A percentile compares a stretch with the other conserved stretches of the same genome.
phyloP scores from a whole-genome alignment of 2,797 vertebrate species.

The Spheniscus humboldti region DNA sequence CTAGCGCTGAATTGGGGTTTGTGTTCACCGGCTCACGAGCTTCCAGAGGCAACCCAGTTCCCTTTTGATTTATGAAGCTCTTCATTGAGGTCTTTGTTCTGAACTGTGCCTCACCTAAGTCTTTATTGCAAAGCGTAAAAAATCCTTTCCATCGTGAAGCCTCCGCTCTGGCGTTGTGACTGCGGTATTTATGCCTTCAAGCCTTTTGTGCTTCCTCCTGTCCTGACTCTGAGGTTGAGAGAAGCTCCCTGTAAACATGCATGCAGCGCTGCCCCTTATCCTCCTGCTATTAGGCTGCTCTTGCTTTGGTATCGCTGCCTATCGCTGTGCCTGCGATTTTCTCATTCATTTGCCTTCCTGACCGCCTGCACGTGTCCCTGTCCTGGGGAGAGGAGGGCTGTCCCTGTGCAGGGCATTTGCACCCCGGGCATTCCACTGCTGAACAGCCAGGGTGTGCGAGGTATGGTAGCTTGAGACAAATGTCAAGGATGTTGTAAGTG shows the following conservation, averaged over 20 bases:
- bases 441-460: accelerated
- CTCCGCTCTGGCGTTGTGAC: accelerated
- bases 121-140: background rate
- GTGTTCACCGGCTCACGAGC: background rate
- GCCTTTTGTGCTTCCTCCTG: background rate
- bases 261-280: background rate
- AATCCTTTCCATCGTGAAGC: background rate
- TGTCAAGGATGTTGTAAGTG: background rate
- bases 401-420: background rate
- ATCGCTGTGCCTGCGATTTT: accelerated
- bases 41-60: background rate
- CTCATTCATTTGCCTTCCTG: background rate
- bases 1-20: background rate
- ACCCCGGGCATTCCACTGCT: background rate
- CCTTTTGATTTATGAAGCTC: background rate
- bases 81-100: background rate
- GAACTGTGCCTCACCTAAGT: background rate
- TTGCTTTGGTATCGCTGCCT: background rate
- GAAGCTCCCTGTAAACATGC: background rate
- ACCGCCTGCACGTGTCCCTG: accelerated
- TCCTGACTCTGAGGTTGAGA: background rate
- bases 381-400: background rate
- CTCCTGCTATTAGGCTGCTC: background rate
- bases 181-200: background rate
- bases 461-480: background rate